Evolutionary conservation across 2,888 invertebrate species (phyloP).

Genomic region (Mactromeris polynyma): DNA sequence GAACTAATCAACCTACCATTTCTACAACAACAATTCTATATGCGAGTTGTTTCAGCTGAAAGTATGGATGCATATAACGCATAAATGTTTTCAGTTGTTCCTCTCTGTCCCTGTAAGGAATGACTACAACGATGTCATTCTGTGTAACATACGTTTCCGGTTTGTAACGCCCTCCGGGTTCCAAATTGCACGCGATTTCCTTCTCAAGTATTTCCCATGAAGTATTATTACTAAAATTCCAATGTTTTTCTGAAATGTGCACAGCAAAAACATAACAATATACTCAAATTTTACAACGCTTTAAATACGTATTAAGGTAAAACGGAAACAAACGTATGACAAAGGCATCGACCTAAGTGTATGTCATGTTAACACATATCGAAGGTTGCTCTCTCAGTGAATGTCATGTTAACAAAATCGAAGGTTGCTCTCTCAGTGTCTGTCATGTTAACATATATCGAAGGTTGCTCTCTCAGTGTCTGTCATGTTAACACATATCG

Average conservation of each 20-base stretch:
- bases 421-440: too few relatives aligned
- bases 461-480: too few relatives aligned
- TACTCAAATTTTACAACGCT: too few relatives aligned
- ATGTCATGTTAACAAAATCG: too few relatives aligned
- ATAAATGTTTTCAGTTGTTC: constrained; percentile 16
- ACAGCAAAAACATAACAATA: not conserved
- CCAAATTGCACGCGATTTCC: not conserved
- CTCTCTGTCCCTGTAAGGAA: constrained; percentile 26
- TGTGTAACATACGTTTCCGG: not conserved
- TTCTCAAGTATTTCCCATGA: not conserved
- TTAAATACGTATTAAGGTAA: too few relatives aligned
- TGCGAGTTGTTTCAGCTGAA: not conserved
- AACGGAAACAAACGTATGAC: too few relatives aligned
- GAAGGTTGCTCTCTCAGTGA: too few relatives aligned
- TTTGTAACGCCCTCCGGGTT: constrained; percentile 1
- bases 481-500: too few relatives aligned
- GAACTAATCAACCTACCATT: not conserved
- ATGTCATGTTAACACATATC: too few relatives aligned
- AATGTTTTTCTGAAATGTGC: not conserved
- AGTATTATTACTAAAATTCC: not conserved
- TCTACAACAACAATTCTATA: constrained; percentile 13
- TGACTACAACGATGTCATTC: not conserved
- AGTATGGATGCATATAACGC: constrained; percentile 8
- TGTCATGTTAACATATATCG: too few relatives aligned
- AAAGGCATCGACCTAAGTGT: too few relatives aligned